Evolutionary conservation across 2,888 invertebrate genomes (phyloP).

Genomic region (Serripes groenlandicus): DNA sequence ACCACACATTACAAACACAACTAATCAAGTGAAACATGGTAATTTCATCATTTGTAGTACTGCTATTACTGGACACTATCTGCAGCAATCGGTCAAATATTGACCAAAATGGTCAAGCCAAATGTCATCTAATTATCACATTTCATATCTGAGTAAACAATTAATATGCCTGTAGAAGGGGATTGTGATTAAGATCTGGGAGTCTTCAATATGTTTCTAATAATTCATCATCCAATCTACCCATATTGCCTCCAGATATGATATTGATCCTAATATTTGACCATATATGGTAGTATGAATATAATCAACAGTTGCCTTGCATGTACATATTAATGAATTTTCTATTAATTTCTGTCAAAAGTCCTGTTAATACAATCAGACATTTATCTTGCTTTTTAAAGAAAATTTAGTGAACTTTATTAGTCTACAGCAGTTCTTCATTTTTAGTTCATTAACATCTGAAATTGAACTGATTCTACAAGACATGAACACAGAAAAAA

Average conservation of each 20-base stretch:
- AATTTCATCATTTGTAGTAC: conserved; percentile 21
- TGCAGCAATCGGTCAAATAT: conserved; percentile 32
- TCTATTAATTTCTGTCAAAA: too few relatives aligned
- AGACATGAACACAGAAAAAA: too few relatives aligned
- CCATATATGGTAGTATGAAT: conserved; percentile 16
- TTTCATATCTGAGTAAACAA: conserved; percentile 34
- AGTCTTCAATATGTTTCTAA: conserved; percentile 26
- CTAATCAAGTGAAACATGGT: conserved; percentile 40
- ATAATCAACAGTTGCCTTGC: not conserved
- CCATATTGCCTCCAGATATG: conserved; percentile 24
- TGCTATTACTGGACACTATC: conserved; percentile 28
- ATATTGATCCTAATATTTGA: conserved; percentile 11
- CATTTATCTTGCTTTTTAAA: too few relatives aligned
- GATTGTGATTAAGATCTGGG: conserved; percentile 16
- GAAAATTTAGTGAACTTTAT: too few relatives aligned
- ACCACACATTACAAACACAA: conserved; percentile 10
- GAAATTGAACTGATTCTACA: too few relatives aligned
- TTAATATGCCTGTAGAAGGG: conserved; percentile 19
- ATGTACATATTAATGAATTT: too few relatives aligned
- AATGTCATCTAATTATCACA: conserved; percentile 33
- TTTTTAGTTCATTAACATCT: too few relatives aligned
- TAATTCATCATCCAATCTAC: conserved; percentile 22
- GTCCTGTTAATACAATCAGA: too few relatives aligned
- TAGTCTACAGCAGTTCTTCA: too few relatives aligned
- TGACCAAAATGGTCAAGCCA: conserved; percentile 24